A percentile compares a stretch with the other conserved stretches of the same genome.
Conservation (phyloP, 1,140 invertebrate genomes). For the Zophobas morio region DNA sequence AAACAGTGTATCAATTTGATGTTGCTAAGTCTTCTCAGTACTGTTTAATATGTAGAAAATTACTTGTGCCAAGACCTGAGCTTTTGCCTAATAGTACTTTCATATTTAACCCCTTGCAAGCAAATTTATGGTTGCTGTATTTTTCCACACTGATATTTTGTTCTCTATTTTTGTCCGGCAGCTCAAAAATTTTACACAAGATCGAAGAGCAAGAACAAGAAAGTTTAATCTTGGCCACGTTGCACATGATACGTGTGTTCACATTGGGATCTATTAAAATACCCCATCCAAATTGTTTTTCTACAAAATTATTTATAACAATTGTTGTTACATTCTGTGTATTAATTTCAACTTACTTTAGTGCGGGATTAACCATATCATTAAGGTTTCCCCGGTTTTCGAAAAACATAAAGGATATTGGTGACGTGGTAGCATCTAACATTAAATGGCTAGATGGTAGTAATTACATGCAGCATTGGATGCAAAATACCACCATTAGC, state of each 20-base stretch:
- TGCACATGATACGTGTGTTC: no score
- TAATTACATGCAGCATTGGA: slow-evolving; percentile 17
- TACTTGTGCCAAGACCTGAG: slow-evolving; percentile 9
- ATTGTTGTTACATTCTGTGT: slow-evolving; percentile 5
- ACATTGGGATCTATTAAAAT: no score
- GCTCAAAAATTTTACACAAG: no score
- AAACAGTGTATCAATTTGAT: slow-evolving; percentile 2
- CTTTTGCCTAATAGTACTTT: slow-evolving; percentile 14
- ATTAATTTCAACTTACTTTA: slow-evolving; percentile 15
- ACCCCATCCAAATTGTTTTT: no score
- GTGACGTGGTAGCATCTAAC: slow-evolving; percentile 8
- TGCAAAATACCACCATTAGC: slow-evolving; percentile 18
- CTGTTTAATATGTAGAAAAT: neutral
- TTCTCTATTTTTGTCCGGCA: neutral
- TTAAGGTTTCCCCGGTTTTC: slow-evolving; percentile 14
- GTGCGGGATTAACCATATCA: slow-evolving; percentile 13
- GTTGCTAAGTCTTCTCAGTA: slow-evolving; percentile 18
- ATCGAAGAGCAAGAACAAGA: neutral
- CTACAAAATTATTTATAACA: neutral
- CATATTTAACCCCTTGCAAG: slow-evolving; percentile 6
- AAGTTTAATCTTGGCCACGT: neutral
- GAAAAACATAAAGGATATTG: slow-evolving; percentile 2
- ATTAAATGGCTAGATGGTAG: slow-evolving; percentile 21
- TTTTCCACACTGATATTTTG: neutral
- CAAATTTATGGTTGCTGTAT: slow-evolving; percentile 4